Conservation (phyloP, 2,797 vertebrate genomes). For the Channallabes apus region DNA sequence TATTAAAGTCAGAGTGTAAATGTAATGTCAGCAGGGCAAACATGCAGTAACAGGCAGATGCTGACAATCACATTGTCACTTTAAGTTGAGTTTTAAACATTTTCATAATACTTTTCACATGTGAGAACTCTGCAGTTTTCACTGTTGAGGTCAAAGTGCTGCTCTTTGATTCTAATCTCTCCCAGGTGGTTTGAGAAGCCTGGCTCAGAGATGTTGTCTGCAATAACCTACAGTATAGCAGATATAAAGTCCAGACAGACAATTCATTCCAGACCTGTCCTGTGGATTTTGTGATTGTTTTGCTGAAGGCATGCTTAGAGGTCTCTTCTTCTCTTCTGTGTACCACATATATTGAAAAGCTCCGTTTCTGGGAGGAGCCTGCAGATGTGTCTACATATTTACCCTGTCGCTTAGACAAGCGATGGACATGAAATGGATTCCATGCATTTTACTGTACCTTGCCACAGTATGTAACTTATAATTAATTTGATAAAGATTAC, state of each 20-base stretch:
- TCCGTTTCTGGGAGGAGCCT: neutral
- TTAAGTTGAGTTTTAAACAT: neutral
- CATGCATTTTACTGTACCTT: neutral
- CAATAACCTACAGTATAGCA: neutral
- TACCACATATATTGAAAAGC: neutral
- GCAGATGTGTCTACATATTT: neutral
- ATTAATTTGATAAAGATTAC: neutral
- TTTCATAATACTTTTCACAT: neutral
- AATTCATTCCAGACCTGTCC: constrained; percentile 13
- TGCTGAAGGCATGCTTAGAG: neutral
- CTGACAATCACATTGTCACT: neutral
- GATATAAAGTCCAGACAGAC: neutral
- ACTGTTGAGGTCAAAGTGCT: neutral
- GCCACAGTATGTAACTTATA: neutral
- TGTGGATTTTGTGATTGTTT: constrained; percentile 7
- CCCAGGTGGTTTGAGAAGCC: neutral
- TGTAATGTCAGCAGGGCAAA: neutral
- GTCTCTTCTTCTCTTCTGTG: neutral
- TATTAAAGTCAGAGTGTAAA: neutral
- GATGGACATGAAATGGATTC: neutral
- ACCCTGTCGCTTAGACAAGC: neutral
- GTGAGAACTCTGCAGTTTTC: neutral
- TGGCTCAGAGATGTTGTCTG: neutral
- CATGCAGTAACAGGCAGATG: neutral
- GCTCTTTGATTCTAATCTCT: constrained; percentile 23